These are phyloP conservation scores for Scaptomyza hsui DNA, from an alignment of 1,140 invertebrate genomes.

Conservation along the genomic window DNA sequence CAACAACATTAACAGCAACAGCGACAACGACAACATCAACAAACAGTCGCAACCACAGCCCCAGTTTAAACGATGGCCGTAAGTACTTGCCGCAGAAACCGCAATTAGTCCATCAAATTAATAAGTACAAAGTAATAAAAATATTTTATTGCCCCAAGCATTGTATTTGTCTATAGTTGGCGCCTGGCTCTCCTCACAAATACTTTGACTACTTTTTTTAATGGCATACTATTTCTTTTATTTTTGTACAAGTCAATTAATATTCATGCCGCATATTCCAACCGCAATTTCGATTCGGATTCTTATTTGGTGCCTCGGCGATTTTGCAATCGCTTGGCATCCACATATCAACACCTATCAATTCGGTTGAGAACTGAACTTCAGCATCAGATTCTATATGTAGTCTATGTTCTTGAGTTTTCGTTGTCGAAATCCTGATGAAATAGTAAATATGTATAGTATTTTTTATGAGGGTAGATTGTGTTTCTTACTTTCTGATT, in stretches of 20 bases:
- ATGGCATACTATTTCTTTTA: constrained; percentile 66
- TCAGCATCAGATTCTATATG: too few relatives aligned
- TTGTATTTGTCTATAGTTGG: constrained; percentile 38
- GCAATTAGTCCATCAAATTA: constrained; percentile 75
- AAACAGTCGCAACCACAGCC: background rate
- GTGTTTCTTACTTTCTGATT: too few relatives aligned
- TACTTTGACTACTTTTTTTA: constrained; percentile 63
- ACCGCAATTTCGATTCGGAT: constrained; percentile 55
- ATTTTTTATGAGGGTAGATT: too few relatives aligned
- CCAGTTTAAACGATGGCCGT: constrained; percentile 57
- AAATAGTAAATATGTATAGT: too few relatives aligned
- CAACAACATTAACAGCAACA: too few relatives aligned
- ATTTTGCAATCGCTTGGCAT: constrained; percentile 59
- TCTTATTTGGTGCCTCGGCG: constrained; percentile 50
- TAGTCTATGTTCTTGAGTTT: too few relatives aligned
- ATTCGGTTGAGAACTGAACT: constrained; percentile 17
- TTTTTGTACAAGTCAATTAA: constrained; percentile 71
- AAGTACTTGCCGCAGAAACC: constrained; percentile 57
- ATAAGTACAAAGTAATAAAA: constrained; percentile 67
- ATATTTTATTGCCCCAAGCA: constrained; percentile 27
- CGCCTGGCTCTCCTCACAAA: constrained; percentile 10
- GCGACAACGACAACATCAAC: background rate
- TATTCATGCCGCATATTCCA: constrained; percentile 57
- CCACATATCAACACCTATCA: constrained; percentile 68
- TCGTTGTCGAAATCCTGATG: too few relatives aligned